Evolutionary conservation across 1,140 invertebrate species (phyloP).

Genomic region (Brachystomella parvula): DNA sequence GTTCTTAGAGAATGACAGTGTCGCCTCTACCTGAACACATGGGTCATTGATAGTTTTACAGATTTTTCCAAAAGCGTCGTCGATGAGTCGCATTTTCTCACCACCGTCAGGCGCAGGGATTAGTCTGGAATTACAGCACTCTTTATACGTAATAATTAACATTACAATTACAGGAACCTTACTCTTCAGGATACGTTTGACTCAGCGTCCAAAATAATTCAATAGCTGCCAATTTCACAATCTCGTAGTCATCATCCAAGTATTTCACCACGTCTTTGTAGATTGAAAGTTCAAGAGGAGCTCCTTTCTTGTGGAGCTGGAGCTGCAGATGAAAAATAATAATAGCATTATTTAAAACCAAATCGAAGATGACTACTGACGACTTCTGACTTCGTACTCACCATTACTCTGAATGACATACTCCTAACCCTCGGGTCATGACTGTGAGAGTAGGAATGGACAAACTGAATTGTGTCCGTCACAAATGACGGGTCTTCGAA

Average conservation of each 20-base stretch:
- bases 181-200: constrained; percentile 79
- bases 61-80: constrained; percentile 93
- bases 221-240: constrained; percentile 74
- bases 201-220: constrained; percentile 77
- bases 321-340: constrained; percentile 41
- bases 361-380: too few relatives aligned
- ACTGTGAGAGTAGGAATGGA: constrained; percentile 71
- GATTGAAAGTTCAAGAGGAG: constrained; percentile 63
- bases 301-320: constrained; percentile 65
- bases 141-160: background rate
- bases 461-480: constrained; percentile 55
- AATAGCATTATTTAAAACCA: background rate
- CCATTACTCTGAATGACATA: constrained; percentile 74
- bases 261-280: constrained; percentile 74
- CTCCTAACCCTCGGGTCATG: constrained; percentile 83
- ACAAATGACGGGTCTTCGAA: constrained; percentile 46
- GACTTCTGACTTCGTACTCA: constrained; percentile 51
- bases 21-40: constrained; percentile 49
- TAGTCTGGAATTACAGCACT: constrained; percentile 12
- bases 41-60: constrained; percentile 89
- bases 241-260: constrained; percentile 88
- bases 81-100: constrained; percentile 70
- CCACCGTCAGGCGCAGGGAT: constrained; percentile 19
- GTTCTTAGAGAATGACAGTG: too few relatives aligned
- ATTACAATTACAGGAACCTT: constrained; percentile 40